Conservation (phyloP, 2,797 vertebrate species). For the Austrolebias charrua region DNA sequence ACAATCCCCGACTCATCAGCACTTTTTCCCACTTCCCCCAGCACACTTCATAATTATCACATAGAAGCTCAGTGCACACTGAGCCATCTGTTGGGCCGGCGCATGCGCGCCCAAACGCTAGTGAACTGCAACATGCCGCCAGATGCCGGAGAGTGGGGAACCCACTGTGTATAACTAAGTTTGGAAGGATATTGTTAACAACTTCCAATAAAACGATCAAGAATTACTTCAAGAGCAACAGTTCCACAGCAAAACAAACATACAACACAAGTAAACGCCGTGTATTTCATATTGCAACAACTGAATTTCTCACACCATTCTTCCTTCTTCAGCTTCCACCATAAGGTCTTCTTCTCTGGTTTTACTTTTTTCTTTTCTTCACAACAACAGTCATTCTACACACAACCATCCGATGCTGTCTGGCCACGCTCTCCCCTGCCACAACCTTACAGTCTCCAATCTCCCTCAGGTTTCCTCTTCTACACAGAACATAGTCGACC, state of each 20-base stretch:
- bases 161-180: conserved; percentile 53
- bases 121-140: conserved; percentile 27
- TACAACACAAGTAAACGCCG: neutral
- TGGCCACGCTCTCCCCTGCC: too few species aligned
- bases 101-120: conserved; percentile 15
- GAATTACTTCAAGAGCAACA: conserved; percentile 19
- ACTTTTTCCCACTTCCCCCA: conserved; percentile 55
- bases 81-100: conserved; percentile 72
- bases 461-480: too few species aligned
- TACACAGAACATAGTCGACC: too few species aligned
- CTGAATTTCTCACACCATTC: too few species aligned
- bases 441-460: too few species aligned
- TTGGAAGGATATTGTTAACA: conserved; percentile 56
- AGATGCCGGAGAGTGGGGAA: conserved; percentile 53
- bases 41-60: conserved; percentile 78
- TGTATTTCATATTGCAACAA: neutral
- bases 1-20: conserved; percentile 59
- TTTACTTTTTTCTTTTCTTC: too few species aligned
- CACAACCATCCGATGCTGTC: too few species aligned
- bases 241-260: neutral
- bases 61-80: conserved; percentile 74
- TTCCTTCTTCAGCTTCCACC: too few species aligned
- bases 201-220: conserved; percentile 49
- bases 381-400: too few species aligned
- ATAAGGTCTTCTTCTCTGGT: too few species aligned